phyloP scores from a whole-genome alignment of 2,113 vertebrate genomes.

The Silurus glanis region DNA sequence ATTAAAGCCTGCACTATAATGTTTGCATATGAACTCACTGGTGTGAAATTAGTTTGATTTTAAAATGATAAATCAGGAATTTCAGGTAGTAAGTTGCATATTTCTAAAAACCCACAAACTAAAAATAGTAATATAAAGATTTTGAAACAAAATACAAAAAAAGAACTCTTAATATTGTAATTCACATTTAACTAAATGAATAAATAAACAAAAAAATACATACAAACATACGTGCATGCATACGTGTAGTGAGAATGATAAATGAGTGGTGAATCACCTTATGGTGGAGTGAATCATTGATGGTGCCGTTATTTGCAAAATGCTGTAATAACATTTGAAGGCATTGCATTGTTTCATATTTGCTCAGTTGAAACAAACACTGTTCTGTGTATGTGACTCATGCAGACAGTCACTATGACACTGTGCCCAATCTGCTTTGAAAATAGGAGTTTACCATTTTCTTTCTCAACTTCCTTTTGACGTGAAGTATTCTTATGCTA shows the following conservation, averaged over 20 bases:
- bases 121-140: neutral
- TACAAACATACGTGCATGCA: too few species aligned
- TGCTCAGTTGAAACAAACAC: neutral
- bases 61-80: neutral
- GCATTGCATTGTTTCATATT: neutral
- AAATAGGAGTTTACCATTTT: slow-evolving; percentile 29
- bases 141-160: neutral
- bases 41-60: neutral
- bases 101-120: neutral
- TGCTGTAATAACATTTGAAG: neutral
- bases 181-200: neutral
- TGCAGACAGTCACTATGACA: neutral
- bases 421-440: neutral
- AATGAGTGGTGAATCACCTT: neutral
- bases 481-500: neutral
- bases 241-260: neutral
- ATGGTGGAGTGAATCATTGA: neutral
- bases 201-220: too few species aligned
- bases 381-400: neutral
- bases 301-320: neutral
- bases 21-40: neutral
- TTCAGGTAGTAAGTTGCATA: neutral
- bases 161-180: neutral
- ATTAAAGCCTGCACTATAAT: neutral
- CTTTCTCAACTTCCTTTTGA: neutral